Evolutionary conservation across 1,140 invertebrate genomes (phyloP), one percentile per base, ranked within the genome.

Genomic region (Calephelis nemesis): DNA sequence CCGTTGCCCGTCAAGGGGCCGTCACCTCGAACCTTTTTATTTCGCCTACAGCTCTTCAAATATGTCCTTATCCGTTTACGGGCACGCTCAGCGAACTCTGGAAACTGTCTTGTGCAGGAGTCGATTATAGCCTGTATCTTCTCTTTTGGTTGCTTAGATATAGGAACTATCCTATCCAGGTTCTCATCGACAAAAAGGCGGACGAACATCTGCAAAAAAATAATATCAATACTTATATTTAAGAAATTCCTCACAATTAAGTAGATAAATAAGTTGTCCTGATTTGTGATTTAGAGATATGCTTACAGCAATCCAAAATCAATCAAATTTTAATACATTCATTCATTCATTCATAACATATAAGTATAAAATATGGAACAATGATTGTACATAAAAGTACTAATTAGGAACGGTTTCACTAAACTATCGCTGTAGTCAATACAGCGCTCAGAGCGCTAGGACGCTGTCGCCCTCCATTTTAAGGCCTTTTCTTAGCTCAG

Each of bases 51-150:
- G 54, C 97, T 98, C 92, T 99, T 99, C 73, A 99, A 93, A 91
- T 99, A 99, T 62, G 98, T 99, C 78, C 98, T 93, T 83, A 99
- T 98, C 64, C 98, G 93, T 93, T 99, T 99, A 72, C 98, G 94
- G 58, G 98, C 97, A 67, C 98, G 93, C 86, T 98, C 97, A 49
- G 97, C 97, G 86, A 98, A 99, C 93, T 99, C 98, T 52, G 98
- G 98, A 88, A 99, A 99, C 92, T 99, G 98, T 76, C 98, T 93
- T 68, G 97, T 97, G 92, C 98, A 99, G 6, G 98, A 98, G 84
- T 99, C 98, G 76, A 99, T 98, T 82, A 99, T 99, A 9, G 98
- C 98, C 86, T 99, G 98, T 73, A 99, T 98, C 93, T 99, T 99
- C 86, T 99, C 98, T 88, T 99, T 99, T 5, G 98, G 98, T 91